phyloP scores from a whole-genome alignment of 2,888 invertebrate genomes.

The Ectobius pallidus region DNA sequence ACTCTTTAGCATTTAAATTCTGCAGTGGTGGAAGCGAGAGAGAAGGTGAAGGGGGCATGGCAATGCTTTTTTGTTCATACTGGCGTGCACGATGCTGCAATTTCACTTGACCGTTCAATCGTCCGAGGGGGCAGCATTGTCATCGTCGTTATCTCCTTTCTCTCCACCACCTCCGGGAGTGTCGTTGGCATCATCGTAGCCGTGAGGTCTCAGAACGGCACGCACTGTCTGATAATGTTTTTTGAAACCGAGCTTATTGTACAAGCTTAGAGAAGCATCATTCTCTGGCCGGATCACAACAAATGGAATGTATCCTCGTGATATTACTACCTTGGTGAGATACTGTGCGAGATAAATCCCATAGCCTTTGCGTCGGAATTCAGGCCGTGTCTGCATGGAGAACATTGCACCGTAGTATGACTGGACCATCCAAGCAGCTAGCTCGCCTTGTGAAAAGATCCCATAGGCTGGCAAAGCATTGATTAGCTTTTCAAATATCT shows the following conservation, averaged over 20 bases:
- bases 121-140: background rate
- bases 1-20: constrained; percentile 19
- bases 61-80: constrained; percentile 11
- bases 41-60: constrained; percentile 33
- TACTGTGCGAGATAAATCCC: constrained; percentile 75
- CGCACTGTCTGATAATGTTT: constrained; percentile 81
- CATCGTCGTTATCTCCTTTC: background rate
- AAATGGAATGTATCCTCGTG: constrained; percentile 81
- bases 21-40: constrained; percentile 39
- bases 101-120: constrained; percentile 7
- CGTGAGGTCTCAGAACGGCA: constrained; percentile 72
- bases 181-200: constrained; percentile 22
- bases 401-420: constrained; percentile 92
- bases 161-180: constrained; percentile 5
- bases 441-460: constrained; percentile 72
- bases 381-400: constrained; percentile 86
- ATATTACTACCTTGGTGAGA: constrained; percentile 64
- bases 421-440: constrained; percentile 91
- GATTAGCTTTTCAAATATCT: constrained; percentile 81
- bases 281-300: constrained; percentile 88
- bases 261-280: constrained; percentile 82
- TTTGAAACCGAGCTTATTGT: constrained; percentile 82
- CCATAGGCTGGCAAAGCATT: constrained; percentile 78
- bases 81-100: background rate
- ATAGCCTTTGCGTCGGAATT: constrained; percentile 62